Evolutionary conservation across 2,797 vertebrate genomes (phyloP), one percentile per base, ranked within the genome.

Genomic region (Todus mexicanus): DNA sequence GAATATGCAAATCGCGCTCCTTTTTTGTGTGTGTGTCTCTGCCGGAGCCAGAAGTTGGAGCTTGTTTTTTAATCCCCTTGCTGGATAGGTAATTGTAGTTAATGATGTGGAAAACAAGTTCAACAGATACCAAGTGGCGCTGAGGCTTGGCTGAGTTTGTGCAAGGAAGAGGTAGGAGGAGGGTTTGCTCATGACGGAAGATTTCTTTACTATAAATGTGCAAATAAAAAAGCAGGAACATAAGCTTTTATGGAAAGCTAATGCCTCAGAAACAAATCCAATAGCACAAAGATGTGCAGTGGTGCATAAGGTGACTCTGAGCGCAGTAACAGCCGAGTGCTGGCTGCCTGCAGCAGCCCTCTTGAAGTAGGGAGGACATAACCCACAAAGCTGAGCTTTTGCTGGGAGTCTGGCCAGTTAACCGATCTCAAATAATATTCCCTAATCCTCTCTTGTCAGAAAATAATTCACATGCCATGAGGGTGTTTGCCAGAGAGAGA

Each of bases 21-120:
- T 87, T 77, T 79, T 17, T n/a, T n/a, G n/a, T n/a, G n/a, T n/a
- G n/a, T 47, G 72, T 43, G 72, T 3, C 37, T n/a, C 38, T 33
- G 50, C 56, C 22, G 12, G 31, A 90, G 77, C 76, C 77, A 59
- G 63, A 53, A 86, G 21, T 12, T 31, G 80, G 54, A 59, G 78
- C 74, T 78, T 72, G 87, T 40, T 45, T 89, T 92, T 87, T 87
- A 91, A 88, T 90, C 88, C 83, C 93, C 69, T 70, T 33, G 2
- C 92, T 64, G 91, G 77, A 7, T 51, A 76, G 86, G 86, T 87
- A 87, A 93, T 92, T 82, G 87, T 64, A 82, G 81, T 89, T 94
- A 95, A 95, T 89, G 90, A 59, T 59, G 75, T 84, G 92, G 86
- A 94, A 88, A 92, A 88, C 78, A 81, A 94, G 90, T 87, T 70